Base-by-base conservation (phyloP, 2,113 vertebrate genomes). In the Tauraco erythrolophus region DNA sequence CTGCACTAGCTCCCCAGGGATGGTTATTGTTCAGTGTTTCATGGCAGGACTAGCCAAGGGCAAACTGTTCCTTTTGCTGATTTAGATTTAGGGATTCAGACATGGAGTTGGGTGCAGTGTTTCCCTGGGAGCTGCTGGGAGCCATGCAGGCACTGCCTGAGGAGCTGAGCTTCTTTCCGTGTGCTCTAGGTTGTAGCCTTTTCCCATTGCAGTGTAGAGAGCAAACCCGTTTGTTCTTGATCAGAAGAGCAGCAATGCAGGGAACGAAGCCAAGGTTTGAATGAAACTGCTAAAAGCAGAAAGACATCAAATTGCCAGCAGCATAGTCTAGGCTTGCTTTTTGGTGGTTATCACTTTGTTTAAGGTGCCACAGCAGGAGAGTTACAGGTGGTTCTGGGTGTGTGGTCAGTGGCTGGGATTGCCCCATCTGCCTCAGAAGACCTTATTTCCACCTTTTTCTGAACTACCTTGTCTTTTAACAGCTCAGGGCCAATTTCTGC, bases 31-130 rank as follows among this genome's bases (percentile, higher is more conserved):
- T 70, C 30, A 5, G 21, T 39, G 51, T 57, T 87, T 37, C 18
- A 2, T 27, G 43, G 37, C 41, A n/a, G 51, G 25, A 48, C 39
- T 54, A 53, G 22, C 28, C 46, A 66, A 60, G 69, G 43, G 33
- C 3, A 9, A 13, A 30, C 27, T 1, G 7, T 43, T 86, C 28
- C 16, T 8, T 9, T 22, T n/a, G 24, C 37, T 45, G 51, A 8
- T 71, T 43, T 31, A 33, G 41, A n/a, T 35, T 23, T 31, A 4
- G 33, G 23, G 41, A 31, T 17, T 78, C 3, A 0, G 51, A 12
- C 12, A 7, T 4, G 15, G 18, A n/a, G 14, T 8, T 75, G 12
- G 17, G 6, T 51, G 30, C 10, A 9, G 78, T 1, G 0, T 72
- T 76, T 87, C 23, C 13, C 10, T 0, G 4, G 30, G 57, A 48